These are phyloP conservation scores for Drosophila falleni DNA, from an alignment of 2,888 invertebrate species.

Conservation along the genomic window DNA sequence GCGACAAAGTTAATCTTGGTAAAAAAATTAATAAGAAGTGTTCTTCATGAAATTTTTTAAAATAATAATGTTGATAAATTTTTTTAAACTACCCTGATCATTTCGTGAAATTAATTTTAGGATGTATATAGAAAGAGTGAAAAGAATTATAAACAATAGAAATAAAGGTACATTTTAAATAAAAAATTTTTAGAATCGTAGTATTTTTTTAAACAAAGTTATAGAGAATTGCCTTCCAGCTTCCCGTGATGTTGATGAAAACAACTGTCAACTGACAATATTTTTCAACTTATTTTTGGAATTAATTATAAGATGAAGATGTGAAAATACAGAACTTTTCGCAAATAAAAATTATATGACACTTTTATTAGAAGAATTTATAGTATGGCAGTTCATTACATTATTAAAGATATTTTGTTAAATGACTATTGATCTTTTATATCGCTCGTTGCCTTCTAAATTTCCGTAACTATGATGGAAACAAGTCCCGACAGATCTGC, in stretches of 20 bases:
- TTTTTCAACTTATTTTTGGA: no score
- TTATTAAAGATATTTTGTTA: not conserved
- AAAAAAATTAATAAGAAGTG: not conserved
- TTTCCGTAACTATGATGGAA: not conserved
- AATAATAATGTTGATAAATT: not conserved
- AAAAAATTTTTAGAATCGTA: not conserved
- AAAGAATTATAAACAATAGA: not conserved
- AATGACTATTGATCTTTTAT: not conserved
- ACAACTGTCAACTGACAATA: not conserved
- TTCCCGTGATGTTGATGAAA: not conserved
- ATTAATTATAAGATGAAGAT: no score
- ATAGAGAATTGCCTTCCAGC: not conserved
- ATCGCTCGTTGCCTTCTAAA: not conserved
- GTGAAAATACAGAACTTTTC: no score
- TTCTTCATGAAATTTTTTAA: not conserved
- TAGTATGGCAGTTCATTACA: no score
- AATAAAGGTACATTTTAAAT: not conserved
- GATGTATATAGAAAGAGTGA: no score
- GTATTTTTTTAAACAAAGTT: not conserved
- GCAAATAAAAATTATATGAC: no score
- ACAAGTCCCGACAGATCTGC: slow-evolving; percentile 12
- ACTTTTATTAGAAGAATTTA: no score
- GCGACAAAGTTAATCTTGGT: not conserved
- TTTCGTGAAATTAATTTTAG: no score
- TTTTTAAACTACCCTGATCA: no score